Conservation (phyloP, 2,888 invertebrate species). For the Meiosimyza decipiens region DNA sequence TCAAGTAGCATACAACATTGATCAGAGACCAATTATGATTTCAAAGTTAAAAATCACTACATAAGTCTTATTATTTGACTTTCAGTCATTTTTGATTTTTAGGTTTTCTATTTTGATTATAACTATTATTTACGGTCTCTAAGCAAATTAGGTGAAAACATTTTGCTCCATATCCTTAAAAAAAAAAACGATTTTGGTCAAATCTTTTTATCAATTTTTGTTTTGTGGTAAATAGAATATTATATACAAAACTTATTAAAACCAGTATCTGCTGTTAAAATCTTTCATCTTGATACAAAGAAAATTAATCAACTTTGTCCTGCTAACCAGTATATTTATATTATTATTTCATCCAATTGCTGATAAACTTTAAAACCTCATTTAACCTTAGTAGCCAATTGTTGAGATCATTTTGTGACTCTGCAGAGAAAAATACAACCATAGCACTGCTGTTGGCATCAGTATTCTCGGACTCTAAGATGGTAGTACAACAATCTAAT, state of each 20-base stretch:
- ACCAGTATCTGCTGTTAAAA: neutral
- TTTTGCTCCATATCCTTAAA: neutral
- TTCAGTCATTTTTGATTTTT: no score
- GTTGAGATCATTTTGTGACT: conserved; percentile 66
- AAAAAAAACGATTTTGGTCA: no score
- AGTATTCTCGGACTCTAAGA: neutral
- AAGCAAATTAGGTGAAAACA: no score
- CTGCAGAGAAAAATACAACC: conserved; percentile 65
- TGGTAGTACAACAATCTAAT: conserved; percentile 47
- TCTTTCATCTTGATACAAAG: neutral
- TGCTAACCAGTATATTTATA: neutral
- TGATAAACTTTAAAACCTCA: conserved; percentile 64
- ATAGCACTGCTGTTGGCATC: neutral
- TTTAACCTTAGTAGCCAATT: conserved; percentile 68
- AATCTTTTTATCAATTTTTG: no score
- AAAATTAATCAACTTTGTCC: no score
- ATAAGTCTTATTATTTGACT: no score
- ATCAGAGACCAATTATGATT: no score
- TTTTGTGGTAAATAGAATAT: no score
- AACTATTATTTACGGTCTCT: no score
- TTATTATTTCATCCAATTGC: conserved; percentile 64
- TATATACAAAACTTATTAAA: neutral
- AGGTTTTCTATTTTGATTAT: no score
- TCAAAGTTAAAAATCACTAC: no score
- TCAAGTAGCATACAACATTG: no score